These are phyloP conservation scores for Megastigmus dorsalis DNA, from an alignment of 2,888 invertebrate species.

Conservation along the genomic window DNA sequence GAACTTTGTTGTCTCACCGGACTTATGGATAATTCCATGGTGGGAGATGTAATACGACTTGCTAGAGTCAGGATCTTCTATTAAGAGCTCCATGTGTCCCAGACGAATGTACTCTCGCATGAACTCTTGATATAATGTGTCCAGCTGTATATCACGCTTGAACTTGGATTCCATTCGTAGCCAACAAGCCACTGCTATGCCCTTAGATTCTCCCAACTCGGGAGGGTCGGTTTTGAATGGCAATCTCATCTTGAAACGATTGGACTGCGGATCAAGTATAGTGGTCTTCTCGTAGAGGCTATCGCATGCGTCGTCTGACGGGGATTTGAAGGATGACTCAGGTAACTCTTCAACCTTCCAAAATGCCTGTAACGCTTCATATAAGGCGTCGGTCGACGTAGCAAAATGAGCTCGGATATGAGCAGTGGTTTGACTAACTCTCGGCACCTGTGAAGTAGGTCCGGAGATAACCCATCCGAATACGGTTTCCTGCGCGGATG, in stretches of 20 bases:
- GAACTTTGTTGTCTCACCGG: background rate
- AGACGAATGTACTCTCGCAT: slow-evolving; percentile 18
- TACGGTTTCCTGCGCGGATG: slow-evolving; percentile 7
- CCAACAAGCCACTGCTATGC: background rate
- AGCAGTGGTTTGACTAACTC: background rate
- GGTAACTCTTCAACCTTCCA: slow-evolving; percentile 37
- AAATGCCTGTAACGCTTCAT: slow-evolving; percentile 18
- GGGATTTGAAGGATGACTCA: background rate
- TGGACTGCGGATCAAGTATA: background rate
- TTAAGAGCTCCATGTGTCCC: slow-evolving; percentile 12
- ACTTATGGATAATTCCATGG: background rate
- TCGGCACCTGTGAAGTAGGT: background rate
- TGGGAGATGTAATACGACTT: slow-evolving; percentile 12
- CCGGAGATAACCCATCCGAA: slow-evolving; percentile 23
- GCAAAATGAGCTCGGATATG: background rate
- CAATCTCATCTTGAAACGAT: background rate
- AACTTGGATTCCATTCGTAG: background rate
- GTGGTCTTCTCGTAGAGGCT: background rate
- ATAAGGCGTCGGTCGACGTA: background rate
- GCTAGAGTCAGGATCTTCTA: background rate
- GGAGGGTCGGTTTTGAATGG: background rate
- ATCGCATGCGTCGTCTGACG: slow-evolving; percentile 8
- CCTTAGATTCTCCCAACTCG: background rate
- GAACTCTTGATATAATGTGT: background rate
- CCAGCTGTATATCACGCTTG: background rate